Conservation (phyloP, 1,140 invertebrate genomes). For the Cyrtorhinus lividipennis region DNA sequence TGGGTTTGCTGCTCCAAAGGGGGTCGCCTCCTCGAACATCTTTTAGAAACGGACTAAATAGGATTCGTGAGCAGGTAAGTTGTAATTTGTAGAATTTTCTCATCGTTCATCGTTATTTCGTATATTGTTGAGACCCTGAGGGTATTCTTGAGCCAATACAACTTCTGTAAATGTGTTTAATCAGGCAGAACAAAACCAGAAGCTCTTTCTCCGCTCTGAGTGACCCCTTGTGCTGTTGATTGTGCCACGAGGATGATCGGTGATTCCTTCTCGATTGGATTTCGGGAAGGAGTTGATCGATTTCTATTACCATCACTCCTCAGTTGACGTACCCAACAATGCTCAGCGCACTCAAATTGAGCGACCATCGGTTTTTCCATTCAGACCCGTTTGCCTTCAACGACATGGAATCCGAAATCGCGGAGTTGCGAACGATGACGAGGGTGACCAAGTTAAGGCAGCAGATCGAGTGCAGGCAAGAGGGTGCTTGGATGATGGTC, state of each 20-base stretch:
- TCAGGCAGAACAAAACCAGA: not conserved
- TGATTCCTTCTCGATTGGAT: not conserved
- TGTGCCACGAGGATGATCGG: not conserved
- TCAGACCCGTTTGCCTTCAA: slow-evolving; percentile 4
- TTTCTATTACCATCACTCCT: not conserved
- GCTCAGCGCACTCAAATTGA: not conserved
- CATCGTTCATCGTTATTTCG: not conserved
- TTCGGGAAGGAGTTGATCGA: not conserved
- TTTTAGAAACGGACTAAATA: too few relatives aligned
- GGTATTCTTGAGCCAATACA: not conserved
- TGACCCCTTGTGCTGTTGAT: not conserved
- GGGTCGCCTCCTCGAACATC: not conserved
- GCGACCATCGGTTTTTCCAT: not conserved
- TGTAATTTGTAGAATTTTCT: not conserved
- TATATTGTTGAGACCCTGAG: not conserved
- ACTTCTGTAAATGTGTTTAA: not conserved
- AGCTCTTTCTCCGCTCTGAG: not conserved
- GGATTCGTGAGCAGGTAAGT: not conserved
- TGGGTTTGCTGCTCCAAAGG: not conserved
- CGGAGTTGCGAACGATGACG: slow-evolving; percentile 26
- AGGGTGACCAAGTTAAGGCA: slow-evolving; percentile 22
- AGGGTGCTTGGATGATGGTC: slow-evolving; percentile 18
- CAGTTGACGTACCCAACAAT: not conserved
- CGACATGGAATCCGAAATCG: slow-evolving; percentile 18
- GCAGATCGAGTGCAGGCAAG: slow-evolving; percentile 17